Evolutionary conservation across 2,888 invertebrate genomes (phyloP), one percentile per base, ranked within the genome.

Genomic region (Operophtera brumata): DNA sequence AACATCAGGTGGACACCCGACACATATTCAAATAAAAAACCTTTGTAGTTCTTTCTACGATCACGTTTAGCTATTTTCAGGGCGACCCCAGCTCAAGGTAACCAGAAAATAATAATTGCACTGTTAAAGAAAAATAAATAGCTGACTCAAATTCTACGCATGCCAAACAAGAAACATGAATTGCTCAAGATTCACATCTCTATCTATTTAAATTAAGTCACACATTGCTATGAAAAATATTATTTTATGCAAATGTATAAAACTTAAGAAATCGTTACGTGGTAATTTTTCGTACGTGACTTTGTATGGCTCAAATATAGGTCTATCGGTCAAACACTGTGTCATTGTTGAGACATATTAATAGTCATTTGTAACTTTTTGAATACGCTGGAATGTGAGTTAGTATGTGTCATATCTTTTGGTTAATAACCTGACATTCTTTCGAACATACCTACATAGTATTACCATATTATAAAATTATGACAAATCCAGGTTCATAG

Each of bases 261-360:
- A 47, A 41, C 46, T 58, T 51, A 48, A 39, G 54, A 58, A 57
- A 52, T 51, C 2, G 26, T 48, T 49, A 48, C 51, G 40, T 14
- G 32, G 48, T 35, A 42, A 8, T 51, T 48, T 51, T 41, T 13
- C 11, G 46, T 52, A 59, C 62, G 62, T 65, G 62, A 59, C 57
- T 61, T 55, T 52, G 14, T 41, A 30, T 26, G 14, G 25, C 28
- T 41, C 28, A 25, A 44, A 54, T 51, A 11, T 59, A 54, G 56
- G 54, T 58, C 42, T 56, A 47, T 61, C 53, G 61, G 59, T 60
- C 58, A 60, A 53, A 46, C 13, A 35, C 49, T 55, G 39, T 39
- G 28, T 43, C 37, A 37, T 51, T 51, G 8, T 11, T 43, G 25
- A 25, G 35, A 30, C 34, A 37, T 47, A 10, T 9, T 28, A 36